phyloP scores from a whole-genome alignment of 2,888 invertebrate genomes.

The Ditylenchus weischeri region DNA sequence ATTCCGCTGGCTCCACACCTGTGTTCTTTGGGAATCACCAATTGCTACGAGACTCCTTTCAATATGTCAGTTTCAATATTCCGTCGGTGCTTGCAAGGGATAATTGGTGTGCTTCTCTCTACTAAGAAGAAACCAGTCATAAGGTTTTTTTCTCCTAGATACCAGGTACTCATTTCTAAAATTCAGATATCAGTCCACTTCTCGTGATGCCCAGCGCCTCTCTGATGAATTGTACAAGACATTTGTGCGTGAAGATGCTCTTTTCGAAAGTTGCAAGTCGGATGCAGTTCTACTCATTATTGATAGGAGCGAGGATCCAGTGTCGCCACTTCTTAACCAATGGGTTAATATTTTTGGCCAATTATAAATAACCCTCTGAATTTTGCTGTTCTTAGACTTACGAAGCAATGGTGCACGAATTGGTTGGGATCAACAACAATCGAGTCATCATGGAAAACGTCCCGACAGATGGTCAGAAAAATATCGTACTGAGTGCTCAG shows the following conservation, averaged over 20 bases:
- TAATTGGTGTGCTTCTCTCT: constrained; percentile 80
- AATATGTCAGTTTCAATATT: constrained; percentile 67
- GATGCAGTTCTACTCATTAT: constrained; percentile 76
- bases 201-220: constrained; percentile 43
- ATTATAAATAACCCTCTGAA: constrained; percentile 66
- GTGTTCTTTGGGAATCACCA: constrained; percentile 67
- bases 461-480: constrained; percentile 80
- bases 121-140: constrained; percentile 79
- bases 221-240: constrained; percentile 43
- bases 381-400: constrained; percentile 71
- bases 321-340: constrained; percentile 90
- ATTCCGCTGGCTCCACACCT: constrained; percentile 86
- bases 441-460: constrained; percentile 82
- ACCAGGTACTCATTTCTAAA: neutral
- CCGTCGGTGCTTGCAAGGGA: constrained; percentile 77
- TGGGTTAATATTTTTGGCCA: constrained; percentile 66
- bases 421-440: constrained; percentile 86
- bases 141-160: constrained; percentile 28
- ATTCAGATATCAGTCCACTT: constrained; percentile 45
- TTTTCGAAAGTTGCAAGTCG: constrained; percentile 54
- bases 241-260: constrained; percentile 44
- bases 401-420: constrained; percentile 97
- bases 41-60: constrained; percentile 58
- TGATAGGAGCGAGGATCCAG: constrained; percentile 88
- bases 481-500: constrained; percentile 81